These are phyloP conservation scores for Drosophila tripunctata DNA, from an alignment of 2,888 invertebrate genomes.

Conservation along the genomic window DNA sequence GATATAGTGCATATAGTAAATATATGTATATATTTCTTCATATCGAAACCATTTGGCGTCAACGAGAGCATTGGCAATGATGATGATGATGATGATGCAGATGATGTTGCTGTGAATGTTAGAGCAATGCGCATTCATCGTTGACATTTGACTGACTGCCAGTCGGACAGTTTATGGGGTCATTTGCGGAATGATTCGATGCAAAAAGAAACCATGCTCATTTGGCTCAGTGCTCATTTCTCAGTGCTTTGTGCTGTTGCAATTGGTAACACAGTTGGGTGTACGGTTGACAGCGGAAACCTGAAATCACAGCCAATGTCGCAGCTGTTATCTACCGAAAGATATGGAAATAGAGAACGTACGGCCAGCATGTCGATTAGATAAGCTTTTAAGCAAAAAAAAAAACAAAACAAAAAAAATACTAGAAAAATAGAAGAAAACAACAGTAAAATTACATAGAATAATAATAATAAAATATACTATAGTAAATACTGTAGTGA, in stretches of 20 bases:
- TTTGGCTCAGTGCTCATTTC: slow-evolving; percentile 18
- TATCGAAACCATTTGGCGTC: slow-evolving; percentile 15
- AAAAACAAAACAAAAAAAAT: too few relatives aligned
- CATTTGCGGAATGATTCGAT: neutral
- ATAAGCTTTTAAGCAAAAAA: slow-evolving; percentile 26
- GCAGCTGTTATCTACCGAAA: slow-evolving; percentile 36
- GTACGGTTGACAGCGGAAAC: slow-evolving; percentile 2
- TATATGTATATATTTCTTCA: neutral
- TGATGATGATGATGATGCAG: neutral
- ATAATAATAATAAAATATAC: slow-evolving; percentile 6
- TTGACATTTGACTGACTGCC: neutral
- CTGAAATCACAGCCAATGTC: slow-evolving; percentile 46
- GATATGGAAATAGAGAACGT: slow-evolving; percentile 19
- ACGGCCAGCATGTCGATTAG: slow-evolving; percentile 32
- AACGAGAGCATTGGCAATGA: neutral
- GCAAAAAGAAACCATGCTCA: neutral
- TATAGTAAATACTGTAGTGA: slow-evolving; percentile 5
- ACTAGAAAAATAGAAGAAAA: neutral
- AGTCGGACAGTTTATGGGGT: slow-evolving; percentile 1
- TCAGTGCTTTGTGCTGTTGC: too few relatives aligned
- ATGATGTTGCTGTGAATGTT: neutral
- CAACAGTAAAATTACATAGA: neutral
- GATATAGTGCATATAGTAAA: neutral
- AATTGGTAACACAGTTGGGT: slow-evolving; percentile 23
- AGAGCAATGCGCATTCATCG: slow-evolving; percentile 4